Evolutionary conservation across 1,140 invertebrate genomes (phyloP).

Genomic region (Diploscapter pachys): DNA sequence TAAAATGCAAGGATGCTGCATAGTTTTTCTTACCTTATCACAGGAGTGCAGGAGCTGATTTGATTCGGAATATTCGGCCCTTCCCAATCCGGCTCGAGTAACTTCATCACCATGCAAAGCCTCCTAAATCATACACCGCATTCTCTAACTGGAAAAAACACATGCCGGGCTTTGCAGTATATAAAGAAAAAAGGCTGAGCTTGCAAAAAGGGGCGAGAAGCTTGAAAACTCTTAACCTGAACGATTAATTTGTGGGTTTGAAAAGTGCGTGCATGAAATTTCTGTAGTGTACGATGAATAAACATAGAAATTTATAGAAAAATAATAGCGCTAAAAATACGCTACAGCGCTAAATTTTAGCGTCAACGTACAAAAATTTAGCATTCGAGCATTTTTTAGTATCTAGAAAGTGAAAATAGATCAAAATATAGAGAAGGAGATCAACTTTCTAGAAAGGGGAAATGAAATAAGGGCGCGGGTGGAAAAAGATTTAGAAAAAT

Average conservation of each 20-base stretch:
- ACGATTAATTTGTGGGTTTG: no score
- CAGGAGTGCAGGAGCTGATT: constrained; percentile 10
- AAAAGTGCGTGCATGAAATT: no score
- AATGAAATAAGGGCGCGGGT: background rate
- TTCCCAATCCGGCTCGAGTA: constrained; percentile 13
- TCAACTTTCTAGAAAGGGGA: no score
- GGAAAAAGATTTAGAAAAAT: background rate
- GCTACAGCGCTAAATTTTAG: background rate
- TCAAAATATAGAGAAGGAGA: background rate
- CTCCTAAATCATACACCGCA: background rate
- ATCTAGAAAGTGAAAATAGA: background rate
- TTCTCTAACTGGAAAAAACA: no score
- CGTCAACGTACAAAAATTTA: constrained; percentile 8
- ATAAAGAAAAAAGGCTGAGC: no score
- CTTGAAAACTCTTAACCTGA: no score
- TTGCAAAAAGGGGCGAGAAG: no score
- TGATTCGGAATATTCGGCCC: constrained; percentile 17
- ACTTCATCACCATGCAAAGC: constrained; percentile 21
- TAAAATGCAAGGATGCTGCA: no score
- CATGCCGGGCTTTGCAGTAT: no score
- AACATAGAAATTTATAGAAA: background rate
- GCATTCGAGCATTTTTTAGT: constrained; percentile 4
- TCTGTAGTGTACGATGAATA: no score
- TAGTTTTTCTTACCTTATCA: constrained; percentile 1
- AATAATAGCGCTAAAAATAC: background rate